Base-by-base conservation (phyloP, 2,888 invertebrate species). In the Pseudococcus viburni region DNA sequence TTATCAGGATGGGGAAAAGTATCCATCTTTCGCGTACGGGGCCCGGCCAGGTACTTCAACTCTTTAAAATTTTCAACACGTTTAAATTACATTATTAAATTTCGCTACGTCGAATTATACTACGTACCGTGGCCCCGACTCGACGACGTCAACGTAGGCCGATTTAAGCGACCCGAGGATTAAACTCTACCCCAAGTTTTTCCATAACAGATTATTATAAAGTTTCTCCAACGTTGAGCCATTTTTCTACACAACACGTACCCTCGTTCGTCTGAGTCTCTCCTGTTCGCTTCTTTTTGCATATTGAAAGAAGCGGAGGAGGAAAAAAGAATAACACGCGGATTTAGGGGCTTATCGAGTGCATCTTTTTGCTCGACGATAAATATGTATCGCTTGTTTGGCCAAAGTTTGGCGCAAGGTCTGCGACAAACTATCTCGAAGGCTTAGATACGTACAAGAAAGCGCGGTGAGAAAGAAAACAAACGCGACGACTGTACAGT, bases 11-110 rank as follows among this genome's bases (percentile, higher is more conserved):
- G 46, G 46, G 1, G 7, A 46, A 46, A 46, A 46, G 5, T 46
- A 3, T 5, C 8, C 46, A 11, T 5, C 12, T 46, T 46, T 46
- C 9, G 46, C 9, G 6, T 33, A 33, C 26, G 3, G 26, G 26
- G n/a, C 46, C 12, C 46, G 1, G 46, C 46, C 1, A 46, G 9
- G 46, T 64, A 64, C 9, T 7, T 12, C 12, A 55, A 33, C 26
- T 33, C 22, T 64, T 73, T 26, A 26, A 73, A 73, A 73, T 73
- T 73, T 73, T 73, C 11, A 3, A 15, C 68, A 73, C 68, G 68
- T 73, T 73, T 73, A 73, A 73, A 73, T 73, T 73, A 73, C 68
- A 33, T 73, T 73, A 73, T 73, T 73, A 73, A 73, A 26, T 73
- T 73, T 73, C 26, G 15, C 68, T 19, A 19, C 59, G 12, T 55